Evolutionary conservation across 2,113 vertebrate genomes (phyloP), one percentile per base, ranked within the genome.

Genomic region (Micronycteris hirsuta): DNA sequence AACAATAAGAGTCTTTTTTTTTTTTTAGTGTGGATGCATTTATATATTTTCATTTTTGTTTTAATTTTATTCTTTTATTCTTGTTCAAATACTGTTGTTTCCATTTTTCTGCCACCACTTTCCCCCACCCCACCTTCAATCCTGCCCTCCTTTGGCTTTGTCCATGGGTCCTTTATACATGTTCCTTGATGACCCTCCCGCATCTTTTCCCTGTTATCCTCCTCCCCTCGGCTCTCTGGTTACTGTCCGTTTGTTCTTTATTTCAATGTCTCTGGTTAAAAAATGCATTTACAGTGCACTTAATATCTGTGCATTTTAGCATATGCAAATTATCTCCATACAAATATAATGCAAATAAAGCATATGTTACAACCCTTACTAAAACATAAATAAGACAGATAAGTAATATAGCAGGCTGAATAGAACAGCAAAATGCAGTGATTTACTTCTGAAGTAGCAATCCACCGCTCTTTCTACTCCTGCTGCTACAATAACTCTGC

Each of bases 301-400:
- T 76, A 56, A 33, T 80, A 41, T 43, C 36, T 68, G 7, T 86
- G 43, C n/a, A 56, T n/a, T 68, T 84, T 58, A 58, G 52, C 81
- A 10, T 45, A 61, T 54, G 7, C 41, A 76, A 77, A 47, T 58
- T 20, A 7, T 13, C 88, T 95, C 43, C 85, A 52, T 52, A 67
- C 85, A 86, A 77, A 81, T 36, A 45, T 49, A 77, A 80, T 83
- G 12, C 13, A 70, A 77, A 90, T 38, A 92, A 49, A 68, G 7
- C 11, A 7, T 81, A 82, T 38, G 14, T 33, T 63, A 52, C 14
- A 65, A 56, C 19, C 26, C 54, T 76, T 47, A 56, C 7, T 56
- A 71, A 91, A 88, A 81, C 15, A 65, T 54, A 41, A 68, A 19
- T 73, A 26, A 65, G 76, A 88, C 31, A 92, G 41, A 67, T 74